Evolutionary conservation across 2,888 invertebrate species (phyloP), one percentile per base, ranked within the genome.

Genomic region (Drosophila cyrtoloma): DNA sequence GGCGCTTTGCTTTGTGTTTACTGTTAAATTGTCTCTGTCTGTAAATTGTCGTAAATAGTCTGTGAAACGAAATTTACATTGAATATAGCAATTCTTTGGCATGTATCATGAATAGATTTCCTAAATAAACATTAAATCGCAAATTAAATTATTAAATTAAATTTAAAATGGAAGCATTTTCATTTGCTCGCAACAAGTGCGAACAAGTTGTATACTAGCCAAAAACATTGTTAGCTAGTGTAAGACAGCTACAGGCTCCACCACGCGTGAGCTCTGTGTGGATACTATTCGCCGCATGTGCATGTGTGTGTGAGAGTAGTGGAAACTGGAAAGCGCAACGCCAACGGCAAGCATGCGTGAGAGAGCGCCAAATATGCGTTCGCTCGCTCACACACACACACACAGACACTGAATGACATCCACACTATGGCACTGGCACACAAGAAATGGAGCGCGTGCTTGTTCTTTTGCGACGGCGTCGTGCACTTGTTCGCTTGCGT

Each of bases 391-490:
- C 50, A 51, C 53, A 68, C 53, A 44, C n/a, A 39, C 50, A 66
- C 37, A 47, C 30, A 14, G 2, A 26, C 37, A 53, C 30, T 2
- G n/a, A 69, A 68, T 64, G 35, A n/a, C 52, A 53, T 81, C 77
- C 84, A 86, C 83, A 74, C 10, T 26, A 16, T 30, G 60, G 51
- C 69, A 59, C 63, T 55, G 56, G 37, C 30, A 51, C 56, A 52
- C 16, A 68, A 64, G 69, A 60, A 65, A 50, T 44, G 42, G 52
- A 74, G 60, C 50, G 74, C 37, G 39, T 44, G 44, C 22, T 19
- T 53, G 9, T 22, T 53, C 71, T 71, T 69, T 67, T 85, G 87
- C 87, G 86, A 67, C 87, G 81, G 87, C 86, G 88, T 87, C 59
- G 59, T 81, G 63, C 86, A 84, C 87, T 87, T 85, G 85, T 67